Base-by-base conservation (phyloP, 2,113 vertebrate genomes). In the Pardalotus punctatus region DNA sequence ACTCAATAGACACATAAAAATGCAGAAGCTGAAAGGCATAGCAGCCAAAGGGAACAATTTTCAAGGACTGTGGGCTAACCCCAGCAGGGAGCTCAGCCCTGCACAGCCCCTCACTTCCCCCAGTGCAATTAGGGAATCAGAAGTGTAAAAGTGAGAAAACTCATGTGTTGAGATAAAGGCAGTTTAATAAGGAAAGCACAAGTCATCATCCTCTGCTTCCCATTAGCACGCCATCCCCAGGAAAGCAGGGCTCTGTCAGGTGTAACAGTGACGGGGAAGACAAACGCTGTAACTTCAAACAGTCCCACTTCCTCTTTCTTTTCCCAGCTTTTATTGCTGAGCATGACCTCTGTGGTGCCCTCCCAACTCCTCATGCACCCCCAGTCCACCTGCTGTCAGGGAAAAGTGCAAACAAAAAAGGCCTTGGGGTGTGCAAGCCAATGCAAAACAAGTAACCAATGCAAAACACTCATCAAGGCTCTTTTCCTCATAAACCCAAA, bases 41-140 rank as follows among this genome's bases (percentile, higher is more conserved):
- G 28, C 10, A 73, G 83, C 67, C 61, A 71, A 61, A 45, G 10
- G 35, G 38, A 86, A 73, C 62, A 61, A 61, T 2, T 12, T 2
- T 29, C 28, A 42, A 40, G 47, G n/a, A 43, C 11, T 74, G 74
- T 48, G 56, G 29, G 70, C n/a, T 57, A 78, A 74, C 22, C 19
- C 38, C 5, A 0, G 10, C 20, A 22, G 45, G 58, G 65, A 78
- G 65, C 56, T 85, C 70, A 79, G 70, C 61, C 4, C 70, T 51
- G 58, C 13, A 38, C 57, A 54, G 58, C 12, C 2, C 2, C 66
- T 43, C 0, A 0, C 42, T 53, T 40, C 14, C 23, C 1, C 24
- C 2, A 1, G 8, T 0, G 0, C 11, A 1, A 29, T 3, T 5
- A 20, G 20, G n/a, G 36, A 70, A 85, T 0, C 12, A 1, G 5